Base-by-base conservation (phyloP, 2,113 vertebrate species). In the Phyllostomus discolor region DNA sequence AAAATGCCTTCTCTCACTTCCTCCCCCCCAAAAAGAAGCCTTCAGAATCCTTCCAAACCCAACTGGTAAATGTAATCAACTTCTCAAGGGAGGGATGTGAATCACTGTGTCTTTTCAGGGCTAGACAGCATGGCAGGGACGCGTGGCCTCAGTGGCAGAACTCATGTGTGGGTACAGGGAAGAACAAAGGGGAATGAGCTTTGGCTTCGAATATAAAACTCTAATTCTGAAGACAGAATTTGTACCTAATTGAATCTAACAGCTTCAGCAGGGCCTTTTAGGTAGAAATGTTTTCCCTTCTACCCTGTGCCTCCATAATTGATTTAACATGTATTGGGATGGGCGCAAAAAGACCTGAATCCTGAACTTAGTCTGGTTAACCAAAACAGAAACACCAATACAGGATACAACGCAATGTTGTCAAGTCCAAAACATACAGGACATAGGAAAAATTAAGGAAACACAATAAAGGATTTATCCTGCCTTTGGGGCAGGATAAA, bases 371-470 rank as follows among this genome's bases (percentile, higher is more conserved):
- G 89, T 78, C 95, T 96, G 75, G 67, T 93, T 94, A 96, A 96
- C 84, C 80, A 95, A 97, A 97, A 93, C 89, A 93, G 94, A 97
- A 95, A 97, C 85, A 96, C 91, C 95, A 97, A 86, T 54, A 86
- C 86, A 96, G 94, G 83, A 96, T 89, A 91, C 87, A 96, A 90
- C 0, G 0, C 88, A 92, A 84, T 67, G 24, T 90, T 54, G 7
- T 92, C 80, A 82, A 75, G 72, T 98, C 97, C 97, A 98, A 98
- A 98, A 86, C 86, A 93, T 89, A 98, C 95, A 96, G 91, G 82
- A 91, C 82, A 94, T 76, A 91, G 91, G 75, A 90, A 97, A 96
- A 94, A 87, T 67, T 87, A 89, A 96, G 69, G 62, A 95, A 97
- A 96, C 26, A 96, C 81, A 97, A 96, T 96, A 59, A 97, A 92